These are phyloP conservation scores for Scomberomorus guttatus DNA, from an alignment of 2,797 vertebrate genomes.

Conservation along the genomic window DNA sequence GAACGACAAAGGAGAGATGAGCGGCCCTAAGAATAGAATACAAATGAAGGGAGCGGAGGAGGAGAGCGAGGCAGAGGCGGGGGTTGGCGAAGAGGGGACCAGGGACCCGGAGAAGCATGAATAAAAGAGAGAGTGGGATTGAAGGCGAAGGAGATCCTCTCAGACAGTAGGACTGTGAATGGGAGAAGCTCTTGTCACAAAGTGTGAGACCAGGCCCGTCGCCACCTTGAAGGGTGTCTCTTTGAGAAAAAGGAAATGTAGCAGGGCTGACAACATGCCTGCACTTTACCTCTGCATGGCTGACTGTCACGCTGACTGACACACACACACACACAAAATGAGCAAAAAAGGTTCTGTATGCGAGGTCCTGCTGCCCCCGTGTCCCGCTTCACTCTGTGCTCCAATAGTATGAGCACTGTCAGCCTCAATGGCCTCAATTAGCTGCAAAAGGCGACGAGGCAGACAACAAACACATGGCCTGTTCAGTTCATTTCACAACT, in stretches of 20 bases:
- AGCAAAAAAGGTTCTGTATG: constrained; percentile 19
- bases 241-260: constrained; percentile 40
- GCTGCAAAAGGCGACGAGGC: constrained; percentile 46
- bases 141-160: constrained; percentile 75
- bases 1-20: constrained; percentile 72
- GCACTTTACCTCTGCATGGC: constrained; percentile 3
- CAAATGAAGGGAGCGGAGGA: constrained; percentile 68
- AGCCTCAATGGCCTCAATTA: constrained; percentile 67
- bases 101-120: constrained; percentile 70
- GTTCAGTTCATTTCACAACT: constrained; percentile 45
- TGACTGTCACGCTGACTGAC: constrained; percentile 23
- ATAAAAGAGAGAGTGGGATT: constrained; percentile 78
- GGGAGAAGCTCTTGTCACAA: constrained; percentile 71
- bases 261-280: constrained; percentile 56
- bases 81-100: neutral
- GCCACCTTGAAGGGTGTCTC: constrained; percentile 65
- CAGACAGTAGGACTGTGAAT: constrained; percentile 67
- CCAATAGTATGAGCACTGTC: constrained; percentile 39
- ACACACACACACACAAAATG: constrained; percentile 22
- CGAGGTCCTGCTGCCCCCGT: constrained; percentile 11
- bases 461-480: constrained; percentile 64
- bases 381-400: neutral
- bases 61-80: constrained; percentile 25
- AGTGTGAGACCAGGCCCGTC: constrained; percentile 58
- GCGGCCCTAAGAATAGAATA: constrained; percentile 74